Evolutionary conservation across 2,113 vertebrate genomes (phyloP), one percentile per base, ranked within the genome.

Genomic region (Solea senegalensis): DNA sequence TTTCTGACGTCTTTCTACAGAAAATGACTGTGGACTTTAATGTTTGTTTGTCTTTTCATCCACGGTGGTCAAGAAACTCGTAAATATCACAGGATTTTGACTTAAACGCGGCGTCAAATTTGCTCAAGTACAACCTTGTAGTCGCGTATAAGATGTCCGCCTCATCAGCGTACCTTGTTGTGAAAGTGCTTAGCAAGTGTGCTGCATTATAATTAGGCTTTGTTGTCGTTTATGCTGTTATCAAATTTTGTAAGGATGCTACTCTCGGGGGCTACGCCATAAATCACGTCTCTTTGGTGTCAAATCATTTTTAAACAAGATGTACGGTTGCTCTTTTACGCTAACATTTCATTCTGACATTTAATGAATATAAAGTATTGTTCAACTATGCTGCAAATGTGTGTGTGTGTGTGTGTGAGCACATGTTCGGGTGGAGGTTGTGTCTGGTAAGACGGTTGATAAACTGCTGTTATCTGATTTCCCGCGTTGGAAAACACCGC

Each of bases 311-410:
- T 50, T 84, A 89, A 85, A 87, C 59, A 83, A 88, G 82, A 88
- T 83, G 61, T 82, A 85, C 73, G 81, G 78, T 79, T 74, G 61
- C 78, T 85, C 74, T 87, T 80, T 87, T 66, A 75, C 73, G 1
- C 55, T 55, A 67, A 83, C 83, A 69, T 87, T 82, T 81, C 72
- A 75, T 71, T 65, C 63, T 84, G 89, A 86, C 87, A 89, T 76
- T 75, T 85, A 84, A 90, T 89, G 87, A 90, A 88, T 89, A 88
- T 84, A 88, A 89, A 90, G 84, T 84, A 64, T 81, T 78, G 57
- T 71, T 76, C 80, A 74, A 69, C 74, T 50, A 59, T 46, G 65
- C 70, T 60, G 68, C 34, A 76, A 76, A 65, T 65, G 50, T 80
- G 78, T 48, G 21, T 48, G 40, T 40, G 15, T 44, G 46, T 48